Evolutionary conservation across 2,797 vertebrate species (phyloP).

Genomic region (Scarus forsteni): DNA sequence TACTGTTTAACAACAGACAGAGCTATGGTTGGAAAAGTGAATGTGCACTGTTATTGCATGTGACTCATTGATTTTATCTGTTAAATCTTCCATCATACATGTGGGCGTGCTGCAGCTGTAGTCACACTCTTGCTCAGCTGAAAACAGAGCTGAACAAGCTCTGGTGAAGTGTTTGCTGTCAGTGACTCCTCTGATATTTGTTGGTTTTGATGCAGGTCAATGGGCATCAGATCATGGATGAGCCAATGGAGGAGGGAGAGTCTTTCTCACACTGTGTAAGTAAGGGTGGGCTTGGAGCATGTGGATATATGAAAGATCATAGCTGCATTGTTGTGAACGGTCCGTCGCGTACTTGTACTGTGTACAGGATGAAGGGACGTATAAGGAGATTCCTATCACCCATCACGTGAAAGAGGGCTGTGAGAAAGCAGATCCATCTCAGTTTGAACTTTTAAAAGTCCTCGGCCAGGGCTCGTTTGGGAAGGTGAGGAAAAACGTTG

Average conservation of each 20-base stretch:
- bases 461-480: conserved; percentile 98
- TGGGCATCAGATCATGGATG: conserved; percentile 95
- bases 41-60: conserved; percentile 50
- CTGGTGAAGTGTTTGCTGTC: conserved; percentile 54
- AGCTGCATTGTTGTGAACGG: background rate
- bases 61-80: conserved; percentile 77
- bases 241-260: conserved; percentile 97
- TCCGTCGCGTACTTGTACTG: conserved; percentile 20
- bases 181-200: conserved; percentile 42
- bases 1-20: conserved; percentile 73
- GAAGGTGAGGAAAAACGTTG: conserved; percentile 86
- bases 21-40: conserved; percentile 40
- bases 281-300: conserved; percentile 51
- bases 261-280: conserved; percentile 93
- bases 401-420: conserved; percentile 98
- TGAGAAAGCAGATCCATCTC: conserved; percentile 96
- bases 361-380: conserved; percentile 90
- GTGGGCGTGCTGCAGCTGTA: conserved; percentile 75
- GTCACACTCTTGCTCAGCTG: conserved; percentile 57
- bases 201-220: conserved; percentile 87
- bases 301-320: conserved; percentile 1
- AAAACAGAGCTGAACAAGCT: conserved; percentile 58
- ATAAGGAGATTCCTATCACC: conserved; percentile 97
- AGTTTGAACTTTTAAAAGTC: conserved; percentile 98
- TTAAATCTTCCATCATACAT: conserved; percentile 68